Base-by-base conservation (phyloP, 2,888 invertebrate genomes). In the Pomacea canaliculata region DNA sequence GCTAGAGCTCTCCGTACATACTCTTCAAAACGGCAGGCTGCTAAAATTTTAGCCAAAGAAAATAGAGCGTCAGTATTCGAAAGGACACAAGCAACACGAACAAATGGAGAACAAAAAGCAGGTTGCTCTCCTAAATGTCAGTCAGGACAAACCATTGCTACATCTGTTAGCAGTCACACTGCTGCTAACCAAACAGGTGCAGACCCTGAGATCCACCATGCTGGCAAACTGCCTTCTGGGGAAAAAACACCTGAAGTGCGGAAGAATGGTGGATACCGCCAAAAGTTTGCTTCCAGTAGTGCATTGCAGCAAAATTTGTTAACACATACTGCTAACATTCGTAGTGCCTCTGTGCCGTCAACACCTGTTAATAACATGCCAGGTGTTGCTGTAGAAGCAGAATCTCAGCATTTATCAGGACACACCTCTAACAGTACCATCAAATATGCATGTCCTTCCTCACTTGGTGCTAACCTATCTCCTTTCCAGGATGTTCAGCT, bases 401-500 rank as follows among this genome's bases (percentile, higher is more conserved):
- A 12, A 8, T 73, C 73, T 9, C 68, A 66, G 13, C 73, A 66
- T 19, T 19, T 60, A 9, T 12, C 18, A 59, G 48, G 66, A n/a
- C 12, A 19, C 19, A 2, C 16, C 23, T 56, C 75, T 62, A 9
- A 27, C 18, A 37, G n/a, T 27, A 48, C 19, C 7, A 23, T 56
- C 16, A 19, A 16, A 19, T 37, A 23, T n/a, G 7, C 7, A 10
- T 19, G 19, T 9, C 7, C 37, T 7, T 48, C 49, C 18, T 48
- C 56, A 19, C 16, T n/a, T 12, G 16, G 27, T n/a, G 37, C 12
- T 7, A 0, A 19, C 16, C 23, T 37, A 12, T 27, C n/a, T 49
- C 78, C 78, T 48, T 78, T 76, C 65, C 60, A 76, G 56, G 62
- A 68, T 73, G 56, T 79, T 51, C 67, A 46, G 10, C 68, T 68